Evolutionary conservation across 2,888 invertebrate genomes (phyloP).

Genomic region (Chymomyza fuscimana): DNA sequence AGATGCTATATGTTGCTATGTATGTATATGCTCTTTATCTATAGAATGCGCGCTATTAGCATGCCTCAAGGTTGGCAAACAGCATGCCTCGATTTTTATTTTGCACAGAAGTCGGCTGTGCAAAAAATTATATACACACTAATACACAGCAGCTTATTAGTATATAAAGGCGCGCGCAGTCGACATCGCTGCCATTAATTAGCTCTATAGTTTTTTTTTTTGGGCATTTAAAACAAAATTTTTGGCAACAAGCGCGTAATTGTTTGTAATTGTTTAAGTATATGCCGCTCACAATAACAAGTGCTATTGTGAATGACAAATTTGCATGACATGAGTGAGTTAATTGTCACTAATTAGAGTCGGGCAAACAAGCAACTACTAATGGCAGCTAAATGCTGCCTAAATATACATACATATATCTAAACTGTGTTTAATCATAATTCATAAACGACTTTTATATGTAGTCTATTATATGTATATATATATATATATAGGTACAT

Average conservation of each 20-base stretch:
- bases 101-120: not conserved
- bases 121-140: constrained; percentile 4
- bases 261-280: constrained; percentile 12
- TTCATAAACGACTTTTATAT: not conserved
- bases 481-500: not conserved
- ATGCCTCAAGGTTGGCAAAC: constrained; percentile 49
- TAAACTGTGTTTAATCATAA: not conserved
- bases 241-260: constrained; percentile 12
- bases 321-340: constrained; percentile 10
- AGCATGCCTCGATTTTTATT: constrained; percentile 6
- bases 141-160: not conserved
- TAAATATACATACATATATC: not conserved
- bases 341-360: constrained; percentile 10
- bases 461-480: not conserved
- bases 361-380: not conserved
- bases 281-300: not conserved
- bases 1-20: not conserved
- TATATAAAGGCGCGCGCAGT: not conserved
- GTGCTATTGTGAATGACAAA: not conserved
- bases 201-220: constrained; percentile 9
- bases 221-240: constrained; percentile 3
- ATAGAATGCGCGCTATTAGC: constrained; percentile 35
- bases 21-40: constrained; percentile 35
- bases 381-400: not conserved
- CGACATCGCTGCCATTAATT: constrained; percentile 18